Conservation (phyloP, 2,888 invertebrate genomes). For the Hyposoter didymator region DNA sequence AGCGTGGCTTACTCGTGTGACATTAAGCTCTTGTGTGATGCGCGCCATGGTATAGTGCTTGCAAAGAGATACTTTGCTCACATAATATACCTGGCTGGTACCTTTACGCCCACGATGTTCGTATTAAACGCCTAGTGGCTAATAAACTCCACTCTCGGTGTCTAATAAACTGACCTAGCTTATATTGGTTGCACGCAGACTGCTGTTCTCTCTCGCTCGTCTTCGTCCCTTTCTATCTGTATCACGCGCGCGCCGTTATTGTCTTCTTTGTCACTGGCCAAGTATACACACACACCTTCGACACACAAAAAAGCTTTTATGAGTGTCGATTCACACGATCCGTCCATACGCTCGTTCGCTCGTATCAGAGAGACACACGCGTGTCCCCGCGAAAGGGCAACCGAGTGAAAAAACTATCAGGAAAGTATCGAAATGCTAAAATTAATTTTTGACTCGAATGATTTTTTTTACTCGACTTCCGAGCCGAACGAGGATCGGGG, state of each 20-base stretch:
- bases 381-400: constrained; percentile 33
- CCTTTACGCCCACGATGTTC: constrained; percentile 45
- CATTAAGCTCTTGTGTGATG: constrained; percentile 43
- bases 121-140: constrained; percentile 70
- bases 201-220: constrained; percentile 10
- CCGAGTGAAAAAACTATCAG: constrained; percentile 7
- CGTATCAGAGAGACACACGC: not conserved
- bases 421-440: not conserved
- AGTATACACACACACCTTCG: constrained; percentile 30
- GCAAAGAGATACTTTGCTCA: constrained; percentile 35
- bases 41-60: constrained; percentile 27
- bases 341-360: constrained; percentile 18
- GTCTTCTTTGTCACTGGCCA: not conserved
- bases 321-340: constrained; percentile 48
- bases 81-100: constrained; percentile 20
- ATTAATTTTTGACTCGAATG: not conserved
- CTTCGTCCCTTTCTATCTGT: not conserved
- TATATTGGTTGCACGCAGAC: constrained; percentile 65
- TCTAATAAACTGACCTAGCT: constrained; percentile 79
- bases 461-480: not conserved
- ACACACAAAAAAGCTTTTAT: constrained; percentile 53
- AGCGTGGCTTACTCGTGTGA: constrained; percentile 13
- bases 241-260: not conserved
- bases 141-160: constrained; percentile 80
- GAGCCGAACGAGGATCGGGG: not conserved